These are phyloP conservation scores for Psettodes erumei DNA, from an alignment of 2,113 vertebrate species.

Conservation along the genomic window DNA sequence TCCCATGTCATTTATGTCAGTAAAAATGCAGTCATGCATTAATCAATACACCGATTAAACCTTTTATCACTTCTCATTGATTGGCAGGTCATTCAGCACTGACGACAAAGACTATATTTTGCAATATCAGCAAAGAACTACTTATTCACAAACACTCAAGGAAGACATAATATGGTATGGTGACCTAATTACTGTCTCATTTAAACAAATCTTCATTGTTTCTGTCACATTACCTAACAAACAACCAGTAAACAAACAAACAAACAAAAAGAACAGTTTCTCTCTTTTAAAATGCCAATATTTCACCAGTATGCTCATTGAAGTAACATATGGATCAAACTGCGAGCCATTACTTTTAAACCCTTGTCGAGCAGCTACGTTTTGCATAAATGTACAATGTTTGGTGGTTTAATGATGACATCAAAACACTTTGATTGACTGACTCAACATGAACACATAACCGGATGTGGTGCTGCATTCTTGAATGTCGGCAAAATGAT, in stretches of 20 bases:
- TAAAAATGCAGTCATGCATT: neutral
- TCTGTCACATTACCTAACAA: neutral
- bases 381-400: too few species aligned
- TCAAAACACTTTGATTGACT: too few species aligned
- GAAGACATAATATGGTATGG: neutral
- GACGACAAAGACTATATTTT: neutral
- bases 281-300: neutral
- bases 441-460: neutral
- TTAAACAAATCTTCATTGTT: neutral
- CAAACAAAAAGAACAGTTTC: too few species aligned
- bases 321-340: too few species aligned
- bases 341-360: too few species aligned
- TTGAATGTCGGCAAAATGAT: neutral
- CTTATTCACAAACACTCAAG: neutral
- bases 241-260: too few species aligned
- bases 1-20: too few species aligned
- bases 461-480: neutral
- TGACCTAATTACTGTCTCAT: neutral
- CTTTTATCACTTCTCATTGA: neutral
- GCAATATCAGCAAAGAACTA: neutral
- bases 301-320: neutral
- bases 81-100: neutral
- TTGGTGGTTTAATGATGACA: too few species aligned
- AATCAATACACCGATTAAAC: neutral
- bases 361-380: too few species aligned